Evolutionary conservation across 2,797 vertebrate genomes (phyloP), one percentile per base, ranked within the genome.

Genomic region (Chaunax sp.): DNA sequence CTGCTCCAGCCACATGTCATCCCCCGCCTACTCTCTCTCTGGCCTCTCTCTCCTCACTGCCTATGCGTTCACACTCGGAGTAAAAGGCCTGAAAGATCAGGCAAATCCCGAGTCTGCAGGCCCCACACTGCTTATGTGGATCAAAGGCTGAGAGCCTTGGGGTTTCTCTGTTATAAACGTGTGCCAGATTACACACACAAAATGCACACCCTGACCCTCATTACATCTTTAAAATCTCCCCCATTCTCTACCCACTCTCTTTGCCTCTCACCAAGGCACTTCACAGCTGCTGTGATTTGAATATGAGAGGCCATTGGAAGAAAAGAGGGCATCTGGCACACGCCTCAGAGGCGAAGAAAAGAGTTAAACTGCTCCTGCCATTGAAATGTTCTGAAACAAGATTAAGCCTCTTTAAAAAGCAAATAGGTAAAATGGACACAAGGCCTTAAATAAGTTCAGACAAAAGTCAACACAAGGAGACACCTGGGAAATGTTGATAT

Each of bases 311-410:
- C 90, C 81, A 81, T 69, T 47, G 11, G 65, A 90, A 90, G 88
- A 92, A 92, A 91, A 83, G 87, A 83, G 84, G 90, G 89, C 93
- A 93, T 94, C 92, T 94, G 93, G 85, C 89, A 84, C 88, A 86
- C 78, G 88, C 87, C 87, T 85, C 55, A 22, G 43, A 84, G 77
- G 68, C 81, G 54, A 45, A 70, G 66, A 75, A 74, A 64, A 58
- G 13, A 65, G 65, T 70, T 71, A 75, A 89, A 84, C 69, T 80
- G 75, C 68, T 78, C 69, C 81, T 82, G 78, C 84, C 75, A 77
- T 75, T 66, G 69, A 90, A 84, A 81, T 87, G 68, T 53, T 66
- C 75, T 37, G 22, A 77, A 90, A 88, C 66, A 75, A 81, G 84
- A 90, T 87, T 84, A 84, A 69, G 56, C 49, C 37, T 49, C 78